phyloP scores from a whole-genome alignment of 2,113 vertebrate genomes.

The Kryptolebias marmoratus region DNA sequence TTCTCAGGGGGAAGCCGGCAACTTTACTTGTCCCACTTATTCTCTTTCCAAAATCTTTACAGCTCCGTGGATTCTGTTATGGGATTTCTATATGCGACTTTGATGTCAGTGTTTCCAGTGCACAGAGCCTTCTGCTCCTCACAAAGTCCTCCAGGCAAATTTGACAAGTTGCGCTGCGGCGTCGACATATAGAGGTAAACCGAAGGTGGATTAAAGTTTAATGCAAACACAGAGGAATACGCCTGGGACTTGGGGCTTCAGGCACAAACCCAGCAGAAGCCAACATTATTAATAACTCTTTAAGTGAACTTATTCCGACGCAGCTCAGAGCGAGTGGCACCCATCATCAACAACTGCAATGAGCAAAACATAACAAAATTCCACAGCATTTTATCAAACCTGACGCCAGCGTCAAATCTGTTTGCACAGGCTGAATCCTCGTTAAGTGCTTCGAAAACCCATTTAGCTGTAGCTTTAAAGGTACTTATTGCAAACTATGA shows the following conservation, averaged over 20 bases:
- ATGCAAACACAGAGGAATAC: constrained; percentile 42
- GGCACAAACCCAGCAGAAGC: constrained; percentile 49
- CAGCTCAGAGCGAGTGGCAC: constrained; percentile 23
- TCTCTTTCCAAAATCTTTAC: constrained; percentile 57
- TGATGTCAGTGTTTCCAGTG: constrained; percentile 46
- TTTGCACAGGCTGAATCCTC: constrained; percentile 12
- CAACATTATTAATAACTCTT: constrained; percentile 45
- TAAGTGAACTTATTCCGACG: constrained; percentile 69
- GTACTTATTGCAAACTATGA: background rate
- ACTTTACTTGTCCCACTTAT: constrained; percentile 74
- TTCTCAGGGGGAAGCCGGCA: constrained; percentile 68
- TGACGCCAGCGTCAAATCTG: constrained; percentile 9
- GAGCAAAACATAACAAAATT: constrained; percentile 12
- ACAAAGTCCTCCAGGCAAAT: constrained; percentile 56
- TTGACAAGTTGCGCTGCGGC: constrained; percentile 52
- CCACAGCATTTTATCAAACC: constrained; percentile 1
- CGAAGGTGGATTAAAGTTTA: constrained; percentile 64
- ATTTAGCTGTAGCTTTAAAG: background rate
- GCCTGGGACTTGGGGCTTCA: constrained; percentile 29
- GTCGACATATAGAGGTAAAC: constrained; percentile 61
- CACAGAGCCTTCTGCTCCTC: constrained; percentile 25
- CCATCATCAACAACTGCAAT: constrained; percentile 25
- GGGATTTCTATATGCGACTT: constrained; percentile 57
- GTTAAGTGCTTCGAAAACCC: background rate
- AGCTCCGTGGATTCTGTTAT: constrained; percentile 49